Evolutionary conservation across 2,797 vertebrate species (phyloP), one percentile per base, ranked within the genome.

Genomic region (Acanthopagrus latus): DNA sequence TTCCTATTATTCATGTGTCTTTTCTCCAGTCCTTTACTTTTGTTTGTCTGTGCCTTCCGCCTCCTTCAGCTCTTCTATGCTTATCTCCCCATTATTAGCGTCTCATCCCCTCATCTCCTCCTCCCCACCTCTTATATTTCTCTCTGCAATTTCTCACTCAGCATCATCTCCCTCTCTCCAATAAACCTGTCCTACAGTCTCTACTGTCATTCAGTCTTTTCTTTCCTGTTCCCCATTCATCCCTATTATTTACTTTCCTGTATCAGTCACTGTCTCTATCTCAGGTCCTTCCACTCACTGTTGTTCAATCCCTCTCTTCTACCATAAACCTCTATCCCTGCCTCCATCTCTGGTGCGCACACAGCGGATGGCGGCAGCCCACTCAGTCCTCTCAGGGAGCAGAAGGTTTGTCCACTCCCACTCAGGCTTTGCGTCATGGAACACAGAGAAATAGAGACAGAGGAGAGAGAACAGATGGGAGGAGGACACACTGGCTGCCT

Each of bases 381-480:
- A 94, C 94, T 93, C 94, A 93, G 92, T 92, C 89, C 94, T 94
- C 94, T 88, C 88, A 85, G 93, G 92, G 93, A 95, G 94, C 94
- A 94, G 92, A 93, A 95, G 95, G 94, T 93, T 93, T 93, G 90
- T 93, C 93, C 93, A 93, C 95, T 94, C 95, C 94, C 93, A 95
- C 94, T 95, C 93, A 90, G 87, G 87, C 84, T 92, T 92, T 95
- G 94, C 95, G 94, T 95, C 95, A 96, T 93, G 94, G 95, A 96
- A 95, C 93, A 94, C 80, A 86, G 88, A 91, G 86, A 92, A 84
- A 91, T 64, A 87, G 80, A 89, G 86, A 86, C 71, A 75, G 88
- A 89, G 88, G 82, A 93, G 89, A 82, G 84, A 87, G 92, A 93
- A 89, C 86, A 92, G 90, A 93, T 93, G 89, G 90, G 89, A 89